A percentile compares a stretch with the other conserved stretches of the same genome.
These are phyloP conservation scores for Synergus itoensis DNA, from an alignment of 2,888 invertebrate species.

Conservation along the genomic window DNA sequence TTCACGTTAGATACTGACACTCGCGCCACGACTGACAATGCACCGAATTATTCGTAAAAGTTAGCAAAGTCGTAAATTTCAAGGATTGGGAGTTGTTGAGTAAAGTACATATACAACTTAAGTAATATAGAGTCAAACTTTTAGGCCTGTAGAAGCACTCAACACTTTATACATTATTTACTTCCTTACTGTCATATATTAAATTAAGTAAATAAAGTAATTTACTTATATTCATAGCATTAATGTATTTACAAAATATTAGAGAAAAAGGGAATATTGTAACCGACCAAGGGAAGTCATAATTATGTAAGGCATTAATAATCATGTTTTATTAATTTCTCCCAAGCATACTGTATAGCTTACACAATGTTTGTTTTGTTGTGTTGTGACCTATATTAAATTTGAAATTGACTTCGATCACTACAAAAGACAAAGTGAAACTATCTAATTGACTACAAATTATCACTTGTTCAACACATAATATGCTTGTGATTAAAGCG, in stretches of 20 bases:
- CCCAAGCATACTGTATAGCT: background rate
- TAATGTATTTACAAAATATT: no score
- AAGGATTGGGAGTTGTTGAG: conserved; percentile 4
- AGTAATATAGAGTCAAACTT: background rate
- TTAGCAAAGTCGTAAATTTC: conserved; percentile 5
- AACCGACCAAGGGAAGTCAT: no score
- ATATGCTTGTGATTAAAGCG: background rate
- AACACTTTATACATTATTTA: background rate
- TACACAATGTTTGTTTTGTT: no score
- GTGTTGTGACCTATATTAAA: background rate
- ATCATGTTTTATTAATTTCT: no score
- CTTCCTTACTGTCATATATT: background rate
- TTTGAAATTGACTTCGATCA: background rate
- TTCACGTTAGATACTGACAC: conserved; percentile 31
- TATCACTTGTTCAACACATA: background rate
- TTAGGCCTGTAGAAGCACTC: background rate
- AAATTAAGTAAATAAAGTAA: background rate
- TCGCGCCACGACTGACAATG: conserved; percentile 25
- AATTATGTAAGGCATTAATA: no score
- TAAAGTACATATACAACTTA: background rate
- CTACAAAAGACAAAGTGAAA: background rate
- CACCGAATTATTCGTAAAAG: conserved; percentile 31
- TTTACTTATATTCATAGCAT: no score
- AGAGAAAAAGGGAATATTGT: no score
- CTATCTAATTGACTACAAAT: background rate